These are phyloP conservation scores for Microplitis manilae DNA, from an alignment of 2,888 invertebrate species.

Conservation along the genomic window DNA sequence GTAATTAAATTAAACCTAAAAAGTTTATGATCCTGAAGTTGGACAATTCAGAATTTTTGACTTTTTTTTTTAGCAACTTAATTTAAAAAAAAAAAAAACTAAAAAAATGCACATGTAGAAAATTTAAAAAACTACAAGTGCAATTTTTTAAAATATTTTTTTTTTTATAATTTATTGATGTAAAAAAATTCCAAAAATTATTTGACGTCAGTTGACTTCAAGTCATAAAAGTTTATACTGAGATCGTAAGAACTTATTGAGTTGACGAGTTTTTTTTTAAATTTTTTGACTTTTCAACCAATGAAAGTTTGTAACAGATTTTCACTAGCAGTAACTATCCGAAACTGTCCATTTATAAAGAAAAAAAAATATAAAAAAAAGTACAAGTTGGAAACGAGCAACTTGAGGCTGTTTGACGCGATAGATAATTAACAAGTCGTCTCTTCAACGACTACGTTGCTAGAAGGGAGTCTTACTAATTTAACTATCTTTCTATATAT, in stretches of 20 bases:
- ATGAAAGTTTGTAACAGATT: conserved; percentile 7
- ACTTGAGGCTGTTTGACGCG: neutral
- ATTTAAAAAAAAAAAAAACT: too few species aligned
- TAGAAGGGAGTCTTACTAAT: neutral
- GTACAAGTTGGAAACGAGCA: neutral
- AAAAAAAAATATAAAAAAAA: neutral
- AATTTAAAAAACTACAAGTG: too few species aligned
- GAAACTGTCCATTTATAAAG: neutral
- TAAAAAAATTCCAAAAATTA: too few species aligned
- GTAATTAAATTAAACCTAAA: too few species aligned
- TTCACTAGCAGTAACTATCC: conserved; percentile 17
- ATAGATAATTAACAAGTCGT: neutral
- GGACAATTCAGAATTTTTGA: too few species aligned
- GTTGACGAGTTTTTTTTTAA: neutral
- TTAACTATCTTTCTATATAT: neutral
- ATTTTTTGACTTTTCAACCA: neutral
- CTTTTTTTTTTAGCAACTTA: too few species aligned
- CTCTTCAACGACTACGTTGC: neutral
- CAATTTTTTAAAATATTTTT: too few species aligned
- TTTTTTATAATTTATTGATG: too few species aligned
- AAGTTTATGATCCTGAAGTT: too few species aligned
- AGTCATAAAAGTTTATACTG: too few species aligned
- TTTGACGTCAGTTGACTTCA: too few species aligned
- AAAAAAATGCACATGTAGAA: too few species aligned
- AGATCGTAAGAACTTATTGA: neutral